phyloP scores from a whole-genome alignment of 2,888 invertebrate genomes.

The Drosophila suboccidentalis region DNA sequence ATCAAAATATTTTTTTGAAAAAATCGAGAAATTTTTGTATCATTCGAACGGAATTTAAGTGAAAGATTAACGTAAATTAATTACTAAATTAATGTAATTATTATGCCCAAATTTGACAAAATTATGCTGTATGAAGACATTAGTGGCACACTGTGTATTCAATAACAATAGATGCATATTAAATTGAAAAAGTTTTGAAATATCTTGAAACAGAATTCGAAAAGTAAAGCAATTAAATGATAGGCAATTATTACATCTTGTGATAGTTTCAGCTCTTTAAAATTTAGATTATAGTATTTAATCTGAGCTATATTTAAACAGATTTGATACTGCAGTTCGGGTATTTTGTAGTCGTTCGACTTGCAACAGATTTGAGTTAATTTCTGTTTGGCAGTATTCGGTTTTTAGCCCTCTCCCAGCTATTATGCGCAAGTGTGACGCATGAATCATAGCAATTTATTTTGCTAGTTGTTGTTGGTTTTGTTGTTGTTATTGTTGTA shows the following conservation, averaged over 20 bases:
- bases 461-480: conserved; percentile 45
- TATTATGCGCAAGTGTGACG: conserved; percentile 75
- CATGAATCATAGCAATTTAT: conserved; percentile 73
- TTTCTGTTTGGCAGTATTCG: conserved; percentile 31
- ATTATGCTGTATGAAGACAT: too few relatives aligned
- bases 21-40: too few relatives aligned
- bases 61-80: too few relatives aligned
- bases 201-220: background rate
- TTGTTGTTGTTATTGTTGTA: conserved; percentile 28
- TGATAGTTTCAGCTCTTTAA: background rate
- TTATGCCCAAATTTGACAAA: too few relatives aligned
- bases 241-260: background rate
- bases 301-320: background rate
- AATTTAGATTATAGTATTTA: background rate
- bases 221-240: background rate
- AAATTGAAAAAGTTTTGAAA: background rate
- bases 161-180: background rate
- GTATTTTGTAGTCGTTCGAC: conserved; percentile 41
- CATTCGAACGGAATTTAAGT: too few relatives aligned
- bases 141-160: too few relatives aligned
- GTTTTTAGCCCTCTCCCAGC: conserved; percentile 47
- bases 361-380: conserved; percentile 10
- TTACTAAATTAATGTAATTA: too few relatives aligned
- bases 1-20: too few relatives aligned
- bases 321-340: conserved; percentile 5